These are phyloP conservation scores for Eledona agricola DNA, from an alignment of 2,888 invertebrate genomes.

Conservation along the genomic window DNA sequence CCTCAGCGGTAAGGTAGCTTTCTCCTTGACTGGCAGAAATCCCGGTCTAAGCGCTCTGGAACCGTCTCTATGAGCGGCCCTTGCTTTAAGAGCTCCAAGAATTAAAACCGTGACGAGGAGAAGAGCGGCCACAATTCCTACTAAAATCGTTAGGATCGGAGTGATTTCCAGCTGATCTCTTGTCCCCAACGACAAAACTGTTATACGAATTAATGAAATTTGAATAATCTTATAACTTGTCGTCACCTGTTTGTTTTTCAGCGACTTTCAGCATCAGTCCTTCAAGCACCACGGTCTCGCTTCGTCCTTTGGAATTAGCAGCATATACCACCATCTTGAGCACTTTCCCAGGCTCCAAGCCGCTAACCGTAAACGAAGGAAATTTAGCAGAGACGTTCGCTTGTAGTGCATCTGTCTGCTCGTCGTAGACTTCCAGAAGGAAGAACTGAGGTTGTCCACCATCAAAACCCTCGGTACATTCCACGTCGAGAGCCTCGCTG, in stretches of 20 bases:
- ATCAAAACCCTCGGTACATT: conserved; percentile 78
- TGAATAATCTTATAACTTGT: background rate
- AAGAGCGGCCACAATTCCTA: conserved; percentile 75
- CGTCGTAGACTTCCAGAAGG: conserved; percentile 76
- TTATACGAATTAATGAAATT: conserved; percentile 2
- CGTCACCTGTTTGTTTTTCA: conserved; percentile 78
- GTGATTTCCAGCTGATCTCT: conserved; percentile 66
- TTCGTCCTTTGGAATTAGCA: conserved; percentile 83
- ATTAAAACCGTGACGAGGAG: conserved; percentile 72
- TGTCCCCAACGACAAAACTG: conserved; percentile 63
- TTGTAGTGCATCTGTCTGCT: conserved; percentile 56
- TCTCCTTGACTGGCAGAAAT: conserved; percentile 71
- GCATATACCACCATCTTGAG: conserved; percentile 84
- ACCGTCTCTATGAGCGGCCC: conserved; percentile 67
- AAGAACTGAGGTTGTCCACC: conserved; percentile 81
- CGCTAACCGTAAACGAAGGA: conserved; percentile 79
- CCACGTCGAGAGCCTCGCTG: conserved; percentile 78
- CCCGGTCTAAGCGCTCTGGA: conserved; percentile 68
- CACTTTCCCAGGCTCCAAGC: conserved; percentile 79
- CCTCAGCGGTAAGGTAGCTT: conserved; percentile 72
- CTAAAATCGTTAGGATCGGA: conserved; percentile 71
- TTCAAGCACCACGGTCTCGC: conserved; percentile 75
- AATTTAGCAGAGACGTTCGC: conserved; percentile 76
- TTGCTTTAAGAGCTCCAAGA: conserved; percentile 69
- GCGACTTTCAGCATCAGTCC: conserved; percentile 79